Evolutionary conservation across 1,140 invertebrate species (phyloP), one percentile per base, ranked within the genome.

Genomic region (Nautilus pompilius): DNA sequence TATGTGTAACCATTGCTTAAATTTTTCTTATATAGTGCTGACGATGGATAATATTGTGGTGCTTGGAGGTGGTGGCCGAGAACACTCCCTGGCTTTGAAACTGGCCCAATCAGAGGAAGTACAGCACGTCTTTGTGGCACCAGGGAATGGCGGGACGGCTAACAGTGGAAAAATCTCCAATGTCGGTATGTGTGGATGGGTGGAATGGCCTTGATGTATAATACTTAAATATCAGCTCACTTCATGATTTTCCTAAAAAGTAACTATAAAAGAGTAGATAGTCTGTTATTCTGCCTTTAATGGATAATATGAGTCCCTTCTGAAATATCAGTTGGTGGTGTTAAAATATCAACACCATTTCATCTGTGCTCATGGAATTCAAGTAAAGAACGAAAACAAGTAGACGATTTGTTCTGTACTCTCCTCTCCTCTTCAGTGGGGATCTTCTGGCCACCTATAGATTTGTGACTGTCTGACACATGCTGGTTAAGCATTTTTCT

Each of bases 11-110:
- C n/a, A n/a, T n/a, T n/a, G n/a, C n/a, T n/a, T n/a, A n/a, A n/a
- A n/a, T 53, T 28, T 53, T 24, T 1, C 29, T 24, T 24, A 28
- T 53, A 13, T 28, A 53, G 49, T 53, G 49, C 26, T 28, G 29
- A 20, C 49, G 15, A 22, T 28, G 24, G 63, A 66, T 33, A 70
- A 69, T 15, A 87, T 98, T 59, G 83, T 98, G 54, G 87, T 98
- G 6, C 88, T 98, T 75, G 96, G 96, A 17, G 86, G 88, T 79
- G 96, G 96, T 36, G 96, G 94, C n/a, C 86, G 96, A 68, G 96
- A 99, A 84, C 94, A 98, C 86, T 93, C 93, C 13, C 86, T 98
- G 68, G 83, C 85, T 28, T 97, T 93, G 93, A 96, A 96, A 83
- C 78, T 98, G 6, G 83, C 91, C 1, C 89, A 95, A 78, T 96